A percentile compares a stretch with the other conserved stretches of the same genome.
phyloP scores from a whole-genome alignment of 1,140 invertebrate genomes.

The Rhysida immarginata region DNA sequence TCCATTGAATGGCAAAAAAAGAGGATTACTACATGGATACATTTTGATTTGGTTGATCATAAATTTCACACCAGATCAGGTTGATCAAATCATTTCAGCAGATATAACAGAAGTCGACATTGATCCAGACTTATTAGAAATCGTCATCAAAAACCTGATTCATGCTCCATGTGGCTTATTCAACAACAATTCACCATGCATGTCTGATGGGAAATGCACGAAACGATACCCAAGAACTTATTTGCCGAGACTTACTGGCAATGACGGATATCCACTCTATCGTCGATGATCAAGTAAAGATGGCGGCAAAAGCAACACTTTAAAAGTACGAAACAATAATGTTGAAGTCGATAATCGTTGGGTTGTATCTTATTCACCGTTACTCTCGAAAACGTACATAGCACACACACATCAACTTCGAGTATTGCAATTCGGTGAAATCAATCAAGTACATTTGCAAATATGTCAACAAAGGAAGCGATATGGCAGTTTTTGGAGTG shows the following conservation, averaged over 20 bases:
- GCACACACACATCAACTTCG: conserved; percentile 23
- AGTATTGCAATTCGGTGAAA: conserved; percentile 21
- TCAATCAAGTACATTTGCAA: conserved; percentile 11
- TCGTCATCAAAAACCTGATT: conserved; percentile 29
- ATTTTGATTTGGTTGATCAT: conserved; percentile 10
- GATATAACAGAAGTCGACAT: conserved; percentile 10
- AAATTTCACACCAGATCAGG: conserved; percentile 10
- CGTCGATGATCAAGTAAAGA: conserved; percentile 10
- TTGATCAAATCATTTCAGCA: conserved; percentile 12
- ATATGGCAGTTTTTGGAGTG: conserved; percentile 16
- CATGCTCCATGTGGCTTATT: conserved; percentile 36
- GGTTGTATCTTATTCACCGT: conserved; percentile 37
- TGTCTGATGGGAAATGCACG: conserved; percentile 31
- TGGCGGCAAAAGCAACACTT: background rate
- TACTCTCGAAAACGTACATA: conserved; percentile 34
- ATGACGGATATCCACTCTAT: conserved; percentile 20
- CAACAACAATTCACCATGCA: conserved; percentile 34
- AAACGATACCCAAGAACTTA: conserved; percentile 27
- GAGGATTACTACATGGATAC: too few relatives aligned
- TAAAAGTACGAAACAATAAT: conserved; percentile 5
- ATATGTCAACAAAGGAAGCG: conserved; percentile 21
- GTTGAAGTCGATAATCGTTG: conserved; percentile 31
- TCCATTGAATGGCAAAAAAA: too few relatives aligned
- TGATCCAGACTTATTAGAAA: conserved; percentile 7
- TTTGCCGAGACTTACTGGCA: conserved; percentile 1